Evolutionary conservation across 2,113 vertebrate genomes (phyloP), one percentile per base, ranked within the genome.

Genomic region (Mellivora capensis): DNA sequence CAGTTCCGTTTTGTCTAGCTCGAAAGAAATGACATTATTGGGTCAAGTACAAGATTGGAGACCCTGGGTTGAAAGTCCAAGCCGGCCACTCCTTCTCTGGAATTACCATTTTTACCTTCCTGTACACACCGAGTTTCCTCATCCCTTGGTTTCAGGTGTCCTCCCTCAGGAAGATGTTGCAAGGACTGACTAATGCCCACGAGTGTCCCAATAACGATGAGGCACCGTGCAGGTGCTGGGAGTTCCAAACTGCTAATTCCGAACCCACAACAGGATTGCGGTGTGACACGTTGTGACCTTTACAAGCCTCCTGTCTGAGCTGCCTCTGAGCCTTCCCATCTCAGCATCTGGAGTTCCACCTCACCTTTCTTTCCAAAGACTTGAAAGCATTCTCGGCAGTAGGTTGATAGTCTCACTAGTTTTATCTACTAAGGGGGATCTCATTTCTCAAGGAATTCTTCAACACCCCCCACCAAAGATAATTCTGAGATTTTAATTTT

Each of bases 131-230:
- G 23, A 20, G 87, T 97, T 97, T 98, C 97, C 77, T 81, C 96
- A 97, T 77, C 90, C 34, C 54, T 91, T 0, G 42, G 97, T 98
- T 98, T 98, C 97, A 97, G 97, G 97, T 96, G 89, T 76, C 97
- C 97, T 96, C 97, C 97, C 97, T 94, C 12, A 0, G 93, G 83
- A 83, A 85, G 79, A 11, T 97, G 97, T 97, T 37, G 96, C 95
- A 97, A 98, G 95, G 92, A 39, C 95, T 98, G 98, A 97, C 94
- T 98, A 96, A 98, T 27, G 57, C 10, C 6, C 54, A 4, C 3
- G 0, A 12, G 47, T 93, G 96, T 91, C 95, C 94, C 95, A 90
- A 88, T 64, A 17, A 34, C 25, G 47, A 54, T 44, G 81, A 77
- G 23, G 76, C 27, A 37, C 37, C 3, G 13, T 1, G 20, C 96